These are phyloP conservation scores for Hydrotaea cyrtoneurina DNA, from an alignment of 2,888 invertebrate species.

Conservation along the genomic window DNA sequence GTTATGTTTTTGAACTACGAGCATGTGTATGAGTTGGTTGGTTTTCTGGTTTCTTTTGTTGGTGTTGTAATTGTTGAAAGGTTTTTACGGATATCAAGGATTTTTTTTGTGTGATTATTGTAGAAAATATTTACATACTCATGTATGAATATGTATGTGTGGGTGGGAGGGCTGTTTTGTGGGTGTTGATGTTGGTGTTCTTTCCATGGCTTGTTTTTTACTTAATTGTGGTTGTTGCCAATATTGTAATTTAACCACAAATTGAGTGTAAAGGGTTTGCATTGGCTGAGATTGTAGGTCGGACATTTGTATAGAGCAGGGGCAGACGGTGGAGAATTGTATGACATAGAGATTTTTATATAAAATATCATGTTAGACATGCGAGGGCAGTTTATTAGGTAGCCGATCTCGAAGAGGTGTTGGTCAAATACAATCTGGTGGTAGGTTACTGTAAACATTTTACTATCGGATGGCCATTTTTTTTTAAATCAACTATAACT, in stretches of 20 bases:
- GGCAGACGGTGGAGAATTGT: too few relatives aligned
- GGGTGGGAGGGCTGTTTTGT: conserved; percentile 8
- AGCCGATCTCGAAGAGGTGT: too few relatives aligned
- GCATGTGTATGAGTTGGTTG: conserved; percentile 53
- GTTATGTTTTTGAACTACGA: conserved; percentile 72
- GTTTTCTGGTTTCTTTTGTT: too few relatives aligned
- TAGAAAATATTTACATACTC: background rate
- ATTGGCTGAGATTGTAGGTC: background rate
- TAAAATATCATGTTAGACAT: too few relatives aligned
- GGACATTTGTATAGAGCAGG: background rate
- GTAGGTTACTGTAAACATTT: too few relatives aligned
- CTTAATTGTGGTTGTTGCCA: conserved; percentile 66
- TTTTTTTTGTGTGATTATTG: conserved; percentile 17
- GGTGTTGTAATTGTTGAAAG: background rate
- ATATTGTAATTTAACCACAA: conserved; percentile 68
- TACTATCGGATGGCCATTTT: too few relatives aligned
- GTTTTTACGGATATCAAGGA: conserved; percentile 56
- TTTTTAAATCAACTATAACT: too few relatives aligned
- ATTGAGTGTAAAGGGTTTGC: conserved; percentile 67
- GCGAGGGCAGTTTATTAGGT: too few relatives aligned
- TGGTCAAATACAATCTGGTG: too few relatives aligned
- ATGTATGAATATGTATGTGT: conserved; percentile 14
- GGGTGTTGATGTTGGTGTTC: conserved; percentile 29
- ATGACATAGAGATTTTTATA: too few relatives aligned
- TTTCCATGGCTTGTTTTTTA: conserved; percentile 37